Evolutionary conservation across 2,888 invertebrate genomes (phyloP), one percentile per base, ranked within the genome.

Genomic region (Clanis bilineata): DNA sequence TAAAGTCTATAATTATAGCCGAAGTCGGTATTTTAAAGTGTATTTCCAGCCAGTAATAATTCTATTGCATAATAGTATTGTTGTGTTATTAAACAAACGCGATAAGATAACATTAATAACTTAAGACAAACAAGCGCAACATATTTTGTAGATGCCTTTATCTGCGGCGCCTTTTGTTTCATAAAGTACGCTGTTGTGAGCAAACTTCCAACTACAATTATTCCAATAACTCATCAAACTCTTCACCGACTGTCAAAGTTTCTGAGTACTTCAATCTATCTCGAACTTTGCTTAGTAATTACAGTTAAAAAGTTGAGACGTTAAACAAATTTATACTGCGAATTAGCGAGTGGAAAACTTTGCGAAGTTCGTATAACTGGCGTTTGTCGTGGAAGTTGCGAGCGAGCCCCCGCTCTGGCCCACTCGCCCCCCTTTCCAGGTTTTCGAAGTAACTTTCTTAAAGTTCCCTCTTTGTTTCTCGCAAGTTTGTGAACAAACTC

Each of bases 301-400:
- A 90, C 86, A 85, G 89, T 88, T 90, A 86, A 90, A 90, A 92
- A 91, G 90, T 91, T 90, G 82, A 82, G 86, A 89, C 90, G 88
- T 92, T 89, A 90, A 90, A 90, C 89, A 90, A 91, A 91, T 91
- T 91, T 92, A 91, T 90, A 90, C 87, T 88, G 78, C 77, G 86
- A 90, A 91, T 91, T 90, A 91, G 88, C 80, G 86, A 89, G 87
- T 84, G 82, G 79, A 78, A 83, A 85, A 86, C 78, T 86, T 83
- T 64, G 67, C 72, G 68, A 80, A 81, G 78, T 85, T 84, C 78
- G 86, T 82, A 83, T 85, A 76, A 82, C 83, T 77, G 78, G 72
- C 82, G 85, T 83, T 83, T 83, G 82, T 83, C 85, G 88, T 82
- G 78, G 77, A 89, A 91, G 86, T 90, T 89, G 82, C 80, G 80